Base-by-base conservation (phyloP, 1,140 invertebrate species). In the Meloidogyne floridensis region DNA sequence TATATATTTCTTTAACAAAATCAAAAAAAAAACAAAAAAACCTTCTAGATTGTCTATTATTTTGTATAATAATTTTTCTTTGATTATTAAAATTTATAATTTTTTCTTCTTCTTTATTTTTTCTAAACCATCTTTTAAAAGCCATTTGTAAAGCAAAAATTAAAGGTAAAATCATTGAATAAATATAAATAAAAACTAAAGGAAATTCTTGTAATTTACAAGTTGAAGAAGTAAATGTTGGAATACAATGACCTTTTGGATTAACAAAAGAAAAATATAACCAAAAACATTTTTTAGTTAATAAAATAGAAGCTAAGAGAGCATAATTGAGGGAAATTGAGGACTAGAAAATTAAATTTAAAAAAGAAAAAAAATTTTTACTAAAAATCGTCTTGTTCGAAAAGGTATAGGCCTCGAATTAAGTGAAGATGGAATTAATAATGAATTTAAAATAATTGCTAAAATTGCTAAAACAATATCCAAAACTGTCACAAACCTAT, bases 141-240 rank as follows among this genome's bases (percentile, higher is more conserved):
- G 72, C 72, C 43, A 82, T 81, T 80, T 80, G 77, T 51, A 72
- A 51, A 7, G 71, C 80, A 56, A 82, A 70, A 69, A 75, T 56
- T 20, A 82, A 42, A 54, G 81, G 72, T 18, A 79, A 74, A 56
- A 74, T 74, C 43, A 75, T 54, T 0, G 77, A 80, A 69, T 82
- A 65, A n/a, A 82, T n/a, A 59, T 82, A 82, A 43, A 81, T 59
- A 65, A 79, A 78, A 53, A 82, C 70, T 73, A 75, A 51, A 42
- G 81, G 81, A 81, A 82, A 81, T 73, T 82, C 81, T 56, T 82
- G 81, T 43, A 82, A 51, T 73, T 82, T 82, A 74, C 81, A 82
- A 42, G 53, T 74, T 18, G 47, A 56, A 11, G 65, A 75, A 18
- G 71, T 80, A 10, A 83, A 20, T n/a, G 79, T 47, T 7, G 71